Evolutionary conservation across 1,140 invertebrate genomes (phyloP).

Genomic region (Propsilocerus akamusi): DNA sequence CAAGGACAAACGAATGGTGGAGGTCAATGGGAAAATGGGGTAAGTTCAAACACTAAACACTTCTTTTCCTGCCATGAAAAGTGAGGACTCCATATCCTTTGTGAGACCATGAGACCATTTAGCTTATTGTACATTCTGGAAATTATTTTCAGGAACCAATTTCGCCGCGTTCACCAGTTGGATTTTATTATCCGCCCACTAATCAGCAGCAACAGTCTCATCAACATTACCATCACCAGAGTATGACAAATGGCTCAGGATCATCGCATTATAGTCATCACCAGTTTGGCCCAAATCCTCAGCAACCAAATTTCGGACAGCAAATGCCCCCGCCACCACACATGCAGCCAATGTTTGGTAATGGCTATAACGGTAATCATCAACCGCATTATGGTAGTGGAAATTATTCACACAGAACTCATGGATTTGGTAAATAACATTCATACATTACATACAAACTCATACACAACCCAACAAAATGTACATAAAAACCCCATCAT

Average conservation of each 20-base stretch:
- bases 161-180: slow-evolving; percentile 21
- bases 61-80: too few relatives aligned
- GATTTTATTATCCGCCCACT: slow-evolving; percentile 24
- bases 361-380: slow-evolving; percentile 14
- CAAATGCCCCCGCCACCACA: slow-evolving; percentile 11
- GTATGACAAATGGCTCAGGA: neutral
- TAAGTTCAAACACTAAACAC: slow-evolving; percentile 11
- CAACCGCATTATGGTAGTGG: slow-evolving; percentile 19
- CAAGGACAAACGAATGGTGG: slow-evolving; percentile 15
- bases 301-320: slow-evolving; percentile 17
- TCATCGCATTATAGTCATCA: neutral
- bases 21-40: slow-evolving; percentile 20
- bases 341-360: slow-evolving; percentile 14
- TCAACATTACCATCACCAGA: slow-evolving; percentile 17
- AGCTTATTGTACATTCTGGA: too few relatives aligned
- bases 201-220: slow-evolving; percentile 27
- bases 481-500: too few relatives aligned
- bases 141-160: slow-evolving; percentile 20
- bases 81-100: too few relatives aligned
- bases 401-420: neutral
- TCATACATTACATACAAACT: neutral
- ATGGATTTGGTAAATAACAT: slow-evolving; percentile 1
- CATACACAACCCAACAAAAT: too few relatives aligned
- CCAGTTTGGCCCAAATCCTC: neutral
- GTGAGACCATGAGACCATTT: too few relatives aligned